A percentile compares a stretch with the other conserved stretches of the same genome.
phyloP scores from a whole-genome alignment of 2,888 invertebrate genomes.

The Danaus chrysippus region DNA sequence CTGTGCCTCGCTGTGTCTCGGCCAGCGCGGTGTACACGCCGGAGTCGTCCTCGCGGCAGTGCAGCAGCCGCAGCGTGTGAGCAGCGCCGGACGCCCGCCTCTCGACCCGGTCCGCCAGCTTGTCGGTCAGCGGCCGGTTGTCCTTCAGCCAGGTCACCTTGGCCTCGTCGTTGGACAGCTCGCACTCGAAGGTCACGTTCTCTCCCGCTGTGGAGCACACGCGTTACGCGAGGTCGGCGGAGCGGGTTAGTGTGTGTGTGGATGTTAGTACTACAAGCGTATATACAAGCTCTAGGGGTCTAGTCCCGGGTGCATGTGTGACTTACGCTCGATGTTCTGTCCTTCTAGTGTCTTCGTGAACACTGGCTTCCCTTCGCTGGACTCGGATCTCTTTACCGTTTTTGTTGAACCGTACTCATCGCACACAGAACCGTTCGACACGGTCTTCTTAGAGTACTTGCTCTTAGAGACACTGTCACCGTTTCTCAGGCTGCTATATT shows the following conservation, averaged over 20 bases:
- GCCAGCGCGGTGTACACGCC: conserved; percentile 95
- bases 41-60: conserved; percentile 88
- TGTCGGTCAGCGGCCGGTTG: conserved; percentile 88
- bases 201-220: conserved; percentile 85
- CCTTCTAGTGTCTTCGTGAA: conserved; percentile 88
- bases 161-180: conserved; percentile 80
- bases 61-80: conserved; percentile 86
- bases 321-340: conserved; percentile 89
- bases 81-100: conserved; percentile 76
- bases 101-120: conserved; percentile 85
- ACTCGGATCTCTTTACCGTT: conserved; percentile 50
- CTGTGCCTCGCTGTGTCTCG: conserved; percentile 87
- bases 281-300: conserved; percentile 73
- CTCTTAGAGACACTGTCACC: conserved; percentile 54
- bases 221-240: conserved; percentile 37
- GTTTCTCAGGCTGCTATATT: conserved; percentile 38
- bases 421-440: conserved; percentile 59
- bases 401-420: conserved; percentile 46
- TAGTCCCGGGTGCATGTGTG: neutral
- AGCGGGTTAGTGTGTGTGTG: conserved; percentile 59
- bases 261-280: conserved; percentile 71
- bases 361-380: conserved; percentile 81
- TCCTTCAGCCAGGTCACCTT: conserved; percentile 92
- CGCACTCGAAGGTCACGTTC: conserved; percentile 88
- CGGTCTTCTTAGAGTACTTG: conserved; percentile 53